These are phyloP conservation scores for Phoxinus phoxinus DNA, from an alignment of 2,113 vertebrate species.

Conservation along the genomic window DNA sequence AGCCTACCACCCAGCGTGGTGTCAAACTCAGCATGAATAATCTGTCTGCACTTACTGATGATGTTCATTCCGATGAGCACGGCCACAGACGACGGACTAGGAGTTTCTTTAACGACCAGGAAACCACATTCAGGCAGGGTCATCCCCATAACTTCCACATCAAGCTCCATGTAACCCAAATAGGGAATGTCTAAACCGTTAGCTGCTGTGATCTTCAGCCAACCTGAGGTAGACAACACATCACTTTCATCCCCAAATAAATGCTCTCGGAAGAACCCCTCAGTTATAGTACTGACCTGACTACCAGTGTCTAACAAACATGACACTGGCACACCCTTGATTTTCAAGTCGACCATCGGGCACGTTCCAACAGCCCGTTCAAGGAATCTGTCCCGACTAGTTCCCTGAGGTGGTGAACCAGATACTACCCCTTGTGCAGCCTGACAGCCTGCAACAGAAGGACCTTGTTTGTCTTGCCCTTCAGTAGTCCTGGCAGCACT, in stretches of 20 bases:
- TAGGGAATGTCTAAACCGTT: slow-evolving; percentile 33
- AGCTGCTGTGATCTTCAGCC: slow-evolving; percentile 36
- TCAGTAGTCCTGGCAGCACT: neutral
- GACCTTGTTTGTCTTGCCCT: neutral
- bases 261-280: slow-evolving; percentile 40
- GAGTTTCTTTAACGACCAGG: slow-evolving; percentile 27
- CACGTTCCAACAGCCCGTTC: slow-evolving; percentile 34
- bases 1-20: neutral
- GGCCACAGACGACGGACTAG: neutral
- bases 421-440: too few relatives aligned
- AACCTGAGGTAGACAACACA: too few relatives aligned
- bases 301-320: slow-evolving; percentile 44
- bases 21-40: slow-evolving; percentile 9
- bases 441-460: slow-evolving; percentile 5
- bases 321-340: neutral
- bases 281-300: slow-evolving; percentile 42
- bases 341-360: slow-evolving; percentile 27
- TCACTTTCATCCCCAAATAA: too few relatives aligned
- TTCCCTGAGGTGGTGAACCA: neutral
- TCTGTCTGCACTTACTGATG: too few relatives aligned
- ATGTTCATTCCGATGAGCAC: slow-evolving; percentile 41
- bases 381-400: neutral
- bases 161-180: slow-evolving; percentile 14
- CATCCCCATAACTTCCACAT: slow-evolving; percentile 37
- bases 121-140: slow-evolving; percentile 38